These are phyloP conservation scores for Sarotherodon lohbergeri DNA, from an alignment of 2,113 vertebrate genomes.

Conservation along the genomic window DNA sequence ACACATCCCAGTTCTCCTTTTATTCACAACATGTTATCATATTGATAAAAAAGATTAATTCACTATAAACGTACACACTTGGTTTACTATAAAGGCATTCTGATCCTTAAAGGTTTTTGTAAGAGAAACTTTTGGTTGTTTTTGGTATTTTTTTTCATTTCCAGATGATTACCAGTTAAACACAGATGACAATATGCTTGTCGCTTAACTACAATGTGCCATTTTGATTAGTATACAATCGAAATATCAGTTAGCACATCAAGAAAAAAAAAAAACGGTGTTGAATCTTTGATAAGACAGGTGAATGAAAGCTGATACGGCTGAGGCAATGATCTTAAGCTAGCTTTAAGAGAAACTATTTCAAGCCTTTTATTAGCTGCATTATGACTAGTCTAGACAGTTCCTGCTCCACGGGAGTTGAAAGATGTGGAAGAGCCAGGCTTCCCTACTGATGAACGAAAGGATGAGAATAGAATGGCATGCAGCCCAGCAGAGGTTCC, in stretches of 20 bases:
- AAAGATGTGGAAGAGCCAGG: not conserved
- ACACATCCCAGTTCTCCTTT: not conserved
- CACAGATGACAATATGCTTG: not conserved
- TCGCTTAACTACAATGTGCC: not conserved
- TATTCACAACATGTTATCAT: not conserved
- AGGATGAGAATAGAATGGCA: conserved; percentile 61
- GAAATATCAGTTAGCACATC: not conserved
- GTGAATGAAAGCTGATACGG: accelerated
- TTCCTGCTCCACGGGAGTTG: not conserved
- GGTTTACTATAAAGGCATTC: not conserved
- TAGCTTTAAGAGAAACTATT: not conserved
- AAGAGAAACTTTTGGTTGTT: not conserved
- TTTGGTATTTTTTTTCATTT: not conserved
- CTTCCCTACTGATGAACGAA: not conserved
- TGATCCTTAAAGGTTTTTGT: not conserved
- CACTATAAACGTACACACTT: not conserved
- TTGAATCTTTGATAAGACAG: not conserved
- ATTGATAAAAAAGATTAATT: not conserved
- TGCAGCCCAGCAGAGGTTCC: conserved; percentile 18
- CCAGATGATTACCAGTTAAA: not conserved
- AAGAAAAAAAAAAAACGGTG: accelerated
- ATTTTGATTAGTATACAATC: not conserved
- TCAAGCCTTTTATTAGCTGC: not conserved
- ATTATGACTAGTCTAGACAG: not conserved
- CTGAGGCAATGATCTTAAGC: not conserved